phyloP scores from a whole-genome alignment of 2,888 invertebrate species.

The Diplazon laetatorius region DNA sequence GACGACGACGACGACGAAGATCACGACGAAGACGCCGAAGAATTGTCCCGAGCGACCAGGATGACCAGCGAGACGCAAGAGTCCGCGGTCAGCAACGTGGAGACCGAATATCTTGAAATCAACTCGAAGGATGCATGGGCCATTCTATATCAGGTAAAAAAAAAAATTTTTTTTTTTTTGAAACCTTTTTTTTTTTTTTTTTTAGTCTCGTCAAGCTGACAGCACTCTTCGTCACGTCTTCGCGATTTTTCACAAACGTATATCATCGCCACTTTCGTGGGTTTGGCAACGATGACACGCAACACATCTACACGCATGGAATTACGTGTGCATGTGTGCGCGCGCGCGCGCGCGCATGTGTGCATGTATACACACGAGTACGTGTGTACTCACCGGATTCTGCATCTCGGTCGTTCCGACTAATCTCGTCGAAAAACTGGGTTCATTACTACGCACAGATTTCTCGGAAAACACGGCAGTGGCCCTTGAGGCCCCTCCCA shows the following conservation, averaged over 20 bases:
- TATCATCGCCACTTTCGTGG: slow-evolving; percentile 22
- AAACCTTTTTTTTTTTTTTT: too few species aligned
- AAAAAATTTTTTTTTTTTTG: too few species aligned
- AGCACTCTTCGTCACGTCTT: background rate
- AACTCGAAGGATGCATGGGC: slow-evolving; percentile 89
- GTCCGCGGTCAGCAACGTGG: slow-evolving; percentile 84
- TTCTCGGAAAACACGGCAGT: slow-evolving; percentile 37
- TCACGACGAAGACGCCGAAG: slow-evolving; percentile 41
- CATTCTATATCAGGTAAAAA: slow-evolving; percentile 87
- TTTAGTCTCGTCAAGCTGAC: background rate
- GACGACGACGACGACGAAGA: slow-evolving; percentile 18
- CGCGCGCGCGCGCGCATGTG: too few species aligned
- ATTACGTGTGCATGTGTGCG: background rate
- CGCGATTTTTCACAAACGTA: slow-evolving; percentile 5
- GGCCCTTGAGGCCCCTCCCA: slow-evolving; percentile 34
- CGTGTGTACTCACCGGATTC: slow-evolving; percentile 24
- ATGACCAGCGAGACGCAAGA: slow-evolving; percentile 74
- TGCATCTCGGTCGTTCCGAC: slow-evolving; percentile 45
- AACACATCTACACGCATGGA: slow-evolving; percentile 3
- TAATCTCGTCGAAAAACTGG: slow-evolving; percentile 41
- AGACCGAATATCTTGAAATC: slow-evolving; percentile 89
- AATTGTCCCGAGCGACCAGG: slow-evolving; percentile 63
- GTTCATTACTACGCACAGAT: slow-evolving; percentile 44
- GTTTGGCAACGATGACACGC: slow-evolving; percentile 32
- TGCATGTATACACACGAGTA: background rate